These are phyloP conservation scores for Ptilonorhynchus violaceus DNA, from an alignment of 2,113 vertebrate species.

Conservation along the genomic window DNA sequence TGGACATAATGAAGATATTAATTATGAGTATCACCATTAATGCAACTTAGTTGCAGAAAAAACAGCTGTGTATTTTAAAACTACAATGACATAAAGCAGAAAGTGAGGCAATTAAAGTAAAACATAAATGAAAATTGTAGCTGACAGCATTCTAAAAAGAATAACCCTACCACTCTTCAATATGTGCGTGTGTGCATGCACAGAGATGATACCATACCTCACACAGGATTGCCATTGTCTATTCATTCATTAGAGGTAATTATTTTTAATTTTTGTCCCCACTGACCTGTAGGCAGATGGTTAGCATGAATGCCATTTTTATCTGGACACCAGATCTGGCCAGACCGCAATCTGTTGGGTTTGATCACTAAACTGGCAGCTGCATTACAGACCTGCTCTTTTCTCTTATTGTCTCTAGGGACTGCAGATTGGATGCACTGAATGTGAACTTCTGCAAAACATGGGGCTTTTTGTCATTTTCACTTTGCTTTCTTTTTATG, in stretches of 20 bases:
- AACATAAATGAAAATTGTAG: neutral
- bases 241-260: conserved; percentile 78
- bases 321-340: conserved; percentile 77
- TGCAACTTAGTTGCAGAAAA: neutral
- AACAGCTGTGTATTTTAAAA: neutral
- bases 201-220: conserved; percentile 50
- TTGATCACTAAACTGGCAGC: conserved; percentile 67
- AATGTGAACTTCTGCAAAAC: conserved; percentile 71
- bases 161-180: neutral
- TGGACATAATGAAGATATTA: neutral
- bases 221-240: conserved; percentile 72
- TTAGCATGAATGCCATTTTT: conserved; percentile 76
- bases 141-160: neutral
- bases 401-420: conserved; percentile 40
- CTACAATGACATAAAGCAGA: neutral
- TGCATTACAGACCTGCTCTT: conserved; percentile 60
- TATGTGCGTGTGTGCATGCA: neutral
- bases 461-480: conserved; percentile 53
- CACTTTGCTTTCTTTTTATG: conserved; percentile 63
- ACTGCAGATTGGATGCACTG: conserved; percentile 53
- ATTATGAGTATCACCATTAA: neutral
- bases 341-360: conserved; percentile 52
- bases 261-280: conserved; percentile 77
- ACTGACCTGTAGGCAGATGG: conserved; percentile 79
- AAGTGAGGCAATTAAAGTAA: neutral